Evolutionary conservation across 2,888 invertebrate species (phyloP), one percentile per base, ranked within the genome.

Genomic region (Nudaria mundana): DNA sequence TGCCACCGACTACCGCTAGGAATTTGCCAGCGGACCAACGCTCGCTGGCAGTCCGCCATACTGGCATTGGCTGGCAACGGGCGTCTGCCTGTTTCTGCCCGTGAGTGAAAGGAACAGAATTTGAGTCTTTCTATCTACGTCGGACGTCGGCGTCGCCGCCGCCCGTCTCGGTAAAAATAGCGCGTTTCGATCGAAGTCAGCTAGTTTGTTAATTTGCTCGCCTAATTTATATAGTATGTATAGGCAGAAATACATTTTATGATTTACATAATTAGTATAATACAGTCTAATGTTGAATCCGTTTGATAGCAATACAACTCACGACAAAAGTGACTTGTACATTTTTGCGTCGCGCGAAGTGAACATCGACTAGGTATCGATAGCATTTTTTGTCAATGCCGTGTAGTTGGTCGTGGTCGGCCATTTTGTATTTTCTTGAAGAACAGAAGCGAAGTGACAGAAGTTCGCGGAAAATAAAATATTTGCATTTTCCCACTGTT

Each of bases 391-490:
- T 63, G 63, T 64, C 55, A 59, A 51, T 51, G 55, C 62, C 56
- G 58, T 71, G 63, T 66, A 61, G 62, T 78, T 75, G 69, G 58
- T 67, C 84, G 77, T 75, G 69, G 58, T 67, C 84, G 77, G 86
- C 86, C 86, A 86, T 86, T 77, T 86, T 86, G 84, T 77, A 76
- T 80, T 77, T 80, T 77, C 63, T 55, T 63, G 58, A 52, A 55
- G 52, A 66, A 58, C 53, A 54, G 52, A 66, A 58, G 51, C 50
- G 40, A 56, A 59, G 50, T 66, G 72, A 68, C 66, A 70, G 71
- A 68, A 71, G 63, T 70, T 68, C 62, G 72, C 71, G 72, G 68
- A 78, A 78, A 81, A 73, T 67, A 68, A 65, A 56, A 48, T 52
- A 66, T 67, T 65, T 59, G 58, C 64, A 59, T 67, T 67, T 62